Conservation (phyloP, 2,888 invertebrate species). For the Crepidodera aurea region DNA sequence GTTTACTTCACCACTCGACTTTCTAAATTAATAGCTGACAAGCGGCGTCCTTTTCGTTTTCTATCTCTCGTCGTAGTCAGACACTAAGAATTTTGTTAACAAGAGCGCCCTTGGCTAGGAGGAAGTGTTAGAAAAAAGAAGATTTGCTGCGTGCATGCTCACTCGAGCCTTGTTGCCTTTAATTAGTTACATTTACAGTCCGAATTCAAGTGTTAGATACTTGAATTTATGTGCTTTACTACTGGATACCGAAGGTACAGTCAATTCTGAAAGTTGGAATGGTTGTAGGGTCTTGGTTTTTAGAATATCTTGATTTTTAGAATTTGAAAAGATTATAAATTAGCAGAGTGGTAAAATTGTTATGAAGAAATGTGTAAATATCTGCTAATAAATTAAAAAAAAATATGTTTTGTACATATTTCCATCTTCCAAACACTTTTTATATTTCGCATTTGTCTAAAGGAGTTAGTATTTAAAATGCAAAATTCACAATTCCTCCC, state of each 20-base stretch:
- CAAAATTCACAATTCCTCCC: no score
- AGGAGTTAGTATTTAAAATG: no score
- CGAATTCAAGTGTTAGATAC: neutral
- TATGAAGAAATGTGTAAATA: no score
- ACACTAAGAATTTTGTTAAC: constrained; percentile 22
- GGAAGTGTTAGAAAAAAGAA: neutral
- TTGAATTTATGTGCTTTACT: neutral
- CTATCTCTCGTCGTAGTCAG: constrained; percentile 12
- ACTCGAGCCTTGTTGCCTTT: neutral
- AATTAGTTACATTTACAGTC: neutral
- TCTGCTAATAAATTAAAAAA: no score
- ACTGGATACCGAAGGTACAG: neutral
- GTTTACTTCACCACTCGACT: constrained; percentile 19
- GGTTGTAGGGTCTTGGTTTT: no score
- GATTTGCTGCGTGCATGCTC: neutral
- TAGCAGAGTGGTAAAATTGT: no score
- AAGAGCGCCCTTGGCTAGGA: neutral
- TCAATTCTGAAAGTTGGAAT: neutral
- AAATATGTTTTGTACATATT: no score
- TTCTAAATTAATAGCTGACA: constrained; percentile 14
- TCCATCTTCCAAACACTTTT: no score
- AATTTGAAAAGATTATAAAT: no score
- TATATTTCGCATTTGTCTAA: no score
- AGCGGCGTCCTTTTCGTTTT: constrained; percentile 18
- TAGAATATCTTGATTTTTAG: no score